These are phyloP conservation scores for Dendrocincla tyrannina DNA, from an alignment of 2,797 vertebrate species.

Conservation along the genomic window DNA sequence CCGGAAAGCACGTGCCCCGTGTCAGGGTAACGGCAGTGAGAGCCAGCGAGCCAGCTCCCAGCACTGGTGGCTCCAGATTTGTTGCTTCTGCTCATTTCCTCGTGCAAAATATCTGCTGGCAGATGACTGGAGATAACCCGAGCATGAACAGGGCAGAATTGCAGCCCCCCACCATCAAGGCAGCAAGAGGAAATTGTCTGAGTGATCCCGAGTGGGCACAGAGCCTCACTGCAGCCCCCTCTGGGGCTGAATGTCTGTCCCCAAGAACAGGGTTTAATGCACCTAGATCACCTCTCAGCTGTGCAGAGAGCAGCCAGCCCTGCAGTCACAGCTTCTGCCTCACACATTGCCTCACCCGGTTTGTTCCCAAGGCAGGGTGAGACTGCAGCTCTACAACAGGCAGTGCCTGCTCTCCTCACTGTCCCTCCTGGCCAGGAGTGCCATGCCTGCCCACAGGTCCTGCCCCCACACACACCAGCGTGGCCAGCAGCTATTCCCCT, in stretches of 20 bases:
- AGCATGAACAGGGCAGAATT: background rate
- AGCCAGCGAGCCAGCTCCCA: background rate
- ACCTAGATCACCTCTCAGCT: background rate
- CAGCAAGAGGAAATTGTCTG: background rate
- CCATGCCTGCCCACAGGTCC: background rate
- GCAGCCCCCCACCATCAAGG: rapidly evolving
- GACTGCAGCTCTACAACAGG: background rate
- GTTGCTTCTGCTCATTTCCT: background rate
- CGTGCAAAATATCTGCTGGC: background rate
- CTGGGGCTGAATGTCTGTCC: background rate
- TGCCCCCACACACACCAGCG: background rate
- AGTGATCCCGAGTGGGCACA: rapidly evolving
- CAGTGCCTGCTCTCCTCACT: background rate
- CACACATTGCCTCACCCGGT: background rate
- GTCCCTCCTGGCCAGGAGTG: background rate
- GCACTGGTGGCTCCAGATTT: background rate
- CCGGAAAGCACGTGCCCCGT: constrained; percentile 38
- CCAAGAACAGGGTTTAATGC: background rate
- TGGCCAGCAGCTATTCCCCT: rapidly evolving
- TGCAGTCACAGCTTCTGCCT: background rate
- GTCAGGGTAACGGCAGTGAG: background rate
- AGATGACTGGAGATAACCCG: background rate
- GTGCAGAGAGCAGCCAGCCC: background rate
- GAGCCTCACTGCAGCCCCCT: background rate
- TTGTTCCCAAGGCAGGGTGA: background rate